These are phyloP conservation scores for Trematomus loennbergii DNA, from an alignment of 2,113 vertebrate genomes.

Conservation along the genomic window DNA sequence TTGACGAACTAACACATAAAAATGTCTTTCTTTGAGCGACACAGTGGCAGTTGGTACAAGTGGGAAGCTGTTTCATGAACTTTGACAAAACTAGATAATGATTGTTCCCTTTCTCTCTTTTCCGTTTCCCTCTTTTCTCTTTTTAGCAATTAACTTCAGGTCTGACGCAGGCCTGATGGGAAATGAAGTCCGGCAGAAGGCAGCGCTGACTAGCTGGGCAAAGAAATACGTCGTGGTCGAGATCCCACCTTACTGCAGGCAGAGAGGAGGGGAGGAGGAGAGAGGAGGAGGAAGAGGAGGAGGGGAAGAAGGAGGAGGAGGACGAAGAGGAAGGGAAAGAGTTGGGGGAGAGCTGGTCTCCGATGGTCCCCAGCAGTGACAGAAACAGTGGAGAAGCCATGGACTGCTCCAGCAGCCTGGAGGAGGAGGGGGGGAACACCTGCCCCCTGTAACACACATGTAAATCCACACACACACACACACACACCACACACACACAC, in stretches of 20 bases:
- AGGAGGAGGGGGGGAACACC: constrained; percentile 69
- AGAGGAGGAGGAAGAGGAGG: background rate
- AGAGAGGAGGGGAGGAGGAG: constrained; percentile 53
- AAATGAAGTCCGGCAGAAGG: constrained; percentile 84
- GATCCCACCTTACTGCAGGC: constrained; percentile 91
- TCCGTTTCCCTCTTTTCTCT: background rate
- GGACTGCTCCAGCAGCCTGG: constrained; percentile 90
- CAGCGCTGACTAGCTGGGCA: constrained; percentile 84
- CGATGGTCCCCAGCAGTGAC: constrained; percentile 62
- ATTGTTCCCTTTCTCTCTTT: background rate
- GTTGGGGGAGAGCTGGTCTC: constrained; percentile 71
- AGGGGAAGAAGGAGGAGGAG: background rate
- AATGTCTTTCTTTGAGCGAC: too few species aligned
- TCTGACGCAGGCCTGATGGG: constrained; percentile 80
- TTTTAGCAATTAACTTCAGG: constrained; percentile 57
- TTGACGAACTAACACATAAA: too few species aligned
- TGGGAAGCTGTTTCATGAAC: constrained; percentile 1
- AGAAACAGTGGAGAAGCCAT: constrained; percentile 89
- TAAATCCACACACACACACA: constrained; percentile 4
- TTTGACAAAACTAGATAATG: background rate
- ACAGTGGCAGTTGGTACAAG: background rate
- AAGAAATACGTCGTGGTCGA: constrained; percentile 90
- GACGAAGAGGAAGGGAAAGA: constrained; percentile 44
- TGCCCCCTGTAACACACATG: constrained; percentile 33
- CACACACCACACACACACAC: constrained; percentile 1